phyloP scores from a whole-genome alignment of 1,140 invertebrate species.

The Cyrtorhinus lividipennis region DNA sequence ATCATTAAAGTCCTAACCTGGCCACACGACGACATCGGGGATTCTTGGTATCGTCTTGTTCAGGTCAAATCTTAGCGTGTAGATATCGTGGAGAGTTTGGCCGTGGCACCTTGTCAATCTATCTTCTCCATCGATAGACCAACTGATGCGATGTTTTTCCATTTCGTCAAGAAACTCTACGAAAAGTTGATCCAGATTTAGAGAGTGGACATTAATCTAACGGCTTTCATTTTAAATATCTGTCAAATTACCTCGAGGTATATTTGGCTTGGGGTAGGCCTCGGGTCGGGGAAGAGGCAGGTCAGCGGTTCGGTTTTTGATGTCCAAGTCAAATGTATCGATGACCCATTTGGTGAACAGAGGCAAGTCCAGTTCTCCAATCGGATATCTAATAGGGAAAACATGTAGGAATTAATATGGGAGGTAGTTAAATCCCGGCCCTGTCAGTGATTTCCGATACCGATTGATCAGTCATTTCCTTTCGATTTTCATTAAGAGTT shows the following conservation, averaged over 20 bases:
- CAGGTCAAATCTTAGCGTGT: slow-evolving; percentile 40
- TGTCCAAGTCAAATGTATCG: slow-evolving; percentile 51
- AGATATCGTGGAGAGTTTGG: slow-evolving; percentile 85
- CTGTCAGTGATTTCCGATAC: too few relatives aligned
- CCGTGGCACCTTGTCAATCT: slow-evolving; percentile 85
- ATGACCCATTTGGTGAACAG: slow-evolving; percentile 69
- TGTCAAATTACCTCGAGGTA: slow-evolving; percentile 30
- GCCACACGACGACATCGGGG: slow-evolving; percentile 90
- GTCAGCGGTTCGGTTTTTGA: slow-evolving; percentile 24
- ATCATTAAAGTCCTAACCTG: too few relatives aligned
- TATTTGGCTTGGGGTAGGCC: slow-evolving; percentile 38
- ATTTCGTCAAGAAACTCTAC: slow-evolving; percentile 45
- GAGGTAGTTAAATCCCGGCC: too few relatives aligned
- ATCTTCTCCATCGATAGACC: slow-evolving; percentile 66
- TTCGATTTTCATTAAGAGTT: too few relatives aligned
- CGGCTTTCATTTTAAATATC: too few relatives aligned
- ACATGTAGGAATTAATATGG: too few relatives aligned
- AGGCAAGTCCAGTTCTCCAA: slow-evolving; percentile 62
- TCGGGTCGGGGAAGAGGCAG: slow-evolving; percentile 29
- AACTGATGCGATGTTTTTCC: slow-evolving; percentile 42
- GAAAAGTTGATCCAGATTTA: not conserved
- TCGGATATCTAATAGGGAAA: slow-evolving; percentile 60
- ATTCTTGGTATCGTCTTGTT: slow-evolving; percentile 60
- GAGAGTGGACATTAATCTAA: too few relatives aligned
- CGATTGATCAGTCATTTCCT: too few relatives aligned